Base-by-base conservation (phyloP, 2,113 vertebrate genomes). In the Pachycephala philippinensis region DNA sequence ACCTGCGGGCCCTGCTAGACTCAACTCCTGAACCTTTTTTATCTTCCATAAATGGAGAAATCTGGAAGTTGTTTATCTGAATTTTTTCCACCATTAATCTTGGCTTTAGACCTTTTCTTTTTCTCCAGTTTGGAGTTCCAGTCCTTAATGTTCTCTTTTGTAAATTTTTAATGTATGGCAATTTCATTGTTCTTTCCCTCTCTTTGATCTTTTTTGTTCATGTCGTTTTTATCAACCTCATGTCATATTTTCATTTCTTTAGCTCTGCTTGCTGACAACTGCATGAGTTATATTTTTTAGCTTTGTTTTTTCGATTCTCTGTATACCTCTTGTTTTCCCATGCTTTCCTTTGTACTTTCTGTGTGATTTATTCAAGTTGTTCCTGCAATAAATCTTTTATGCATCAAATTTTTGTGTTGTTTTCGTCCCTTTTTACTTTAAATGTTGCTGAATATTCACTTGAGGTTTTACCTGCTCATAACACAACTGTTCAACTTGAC, bases 41-140 rank as follows among this genome's bases (percentile, higher is more conserved):
- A 0, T 11, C 3, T 33, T 1, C 7, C 1, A 0, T 1, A 4
- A 3, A 2, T 47, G 4, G 4, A 4, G 1, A 4, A 27, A 1
- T 8, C 3, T 52, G 2, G 2, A 6, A 14, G 0, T 3, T 24
- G 0, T 0, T 49, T 0, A 5, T 57, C 2, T 0, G 0, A 0
- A 1, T 5, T 15, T 0, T 39, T 87, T 0, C 1, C 1, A 0
- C 0, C 0, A 1, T 17, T 35, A 0, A 0, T 24, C 0, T 44
- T 66, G 33, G 2, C 2, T 6, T 8, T 6, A 0, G 0, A 19
- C 0, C 21, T 40, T 24, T 12, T 1, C 1, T 26, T 37, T 4
- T 0, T 4, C 0, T 65, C 3, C 1, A 0, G 0, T n/a, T 20
- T 16, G 1, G 1, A 0, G 0, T 1, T 52, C 0, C 72, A 0